Base-by-base conservation (phyloP, 2,113 vertebrate species). In the Caranx ignobilis region DNA sequence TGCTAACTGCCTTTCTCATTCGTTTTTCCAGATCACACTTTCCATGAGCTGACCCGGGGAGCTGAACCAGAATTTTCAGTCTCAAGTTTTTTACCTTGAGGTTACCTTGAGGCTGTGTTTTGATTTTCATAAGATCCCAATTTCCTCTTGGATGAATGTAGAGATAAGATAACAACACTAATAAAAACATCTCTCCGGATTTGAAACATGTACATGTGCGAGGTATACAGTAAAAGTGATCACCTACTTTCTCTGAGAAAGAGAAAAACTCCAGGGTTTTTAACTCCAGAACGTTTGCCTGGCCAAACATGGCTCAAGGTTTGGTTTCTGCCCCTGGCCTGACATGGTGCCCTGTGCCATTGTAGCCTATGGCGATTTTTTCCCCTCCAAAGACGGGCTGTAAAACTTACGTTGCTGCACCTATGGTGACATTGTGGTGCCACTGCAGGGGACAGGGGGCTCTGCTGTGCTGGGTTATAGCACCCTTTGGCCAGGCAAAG, bases 241-340 rank as follows among this genome's bases (percentile, higher is more conserved):
- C 61, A 55, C 63, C 67, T 79, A 77, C 54, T 73, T 62, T 77
- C 45, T 19, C 6, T 2, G 45, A 60, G 60, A 70, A 67, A 37
- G 57, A 16, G 60, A 19, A 77, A 86, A 86, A 50, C 86, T 90
- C 90, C 91, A 92, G 84, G 87, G 88, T 89, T 93, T 93, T 86
- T 15, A 74, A 87, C 79, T 84, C 64, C 12, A 4, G 71, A 82
- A 70, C 88, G 62, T 75, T 71, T 82, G 59, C 26, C 26, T 26
- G 26, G 26, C 26, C 26, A 26, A 26, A 26, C 26, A 26, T 26
- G 26, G 26, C 26, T 1, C 1, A 26, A 26, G 26, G 26, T 1
- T 26, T 26, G 26, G 26, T 26, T 26, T 26, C 26, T 26, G 26
- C 26, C 26, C 26, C 26, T 1, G 1, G 26, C 26, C 26, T 26